Evolutionary conservation across 2,797 vertebrate species (phyloP), one percentile per base, ranked within the genome.

Genomic region (Manis crassicaudata): DNA sequence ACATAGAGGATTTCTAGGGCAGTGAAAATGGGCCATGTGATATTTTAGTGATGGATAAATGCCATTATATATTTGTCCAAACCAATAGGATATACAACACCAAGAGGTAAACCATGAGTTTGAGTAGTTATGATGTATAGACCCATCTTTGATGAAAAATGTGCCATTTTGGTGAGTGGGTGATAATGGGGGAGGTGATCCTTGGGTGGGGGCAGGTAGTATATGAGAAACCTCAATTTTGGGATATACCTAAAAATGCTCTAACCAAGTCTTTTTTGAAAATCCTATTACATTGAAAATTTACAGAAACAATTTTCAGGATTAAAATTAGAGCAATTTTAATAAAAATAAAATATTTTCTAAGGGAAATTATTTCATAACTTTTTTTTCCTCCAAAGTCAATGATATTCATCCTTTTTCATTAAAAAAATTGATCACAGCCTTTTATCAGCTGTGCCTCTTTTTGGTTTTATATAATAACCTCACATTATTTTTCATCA

Each of bases 171-270:
- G 46, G 6, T n/a, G 35, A 65, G 21, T n/a, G 60, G 20, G 16
- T 56, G 60, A 67, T 43, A 67, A 67, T 2, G 3, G 11, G 35
- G 4, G 27, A 65, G 17, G 21, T 37, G 2, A 20, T 20, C 1
- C 29, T 9, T 6, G 9, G 5, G 11, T 50, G 7, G 1, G 16
- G 6, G 2, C 3, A 20, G 14, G 29, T 3, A 3, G 0, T 21
- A 1, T 21, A 43, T 35, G 29, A 7, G 35, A 43, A 65, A 29
- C 56, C 35, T 80, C 14, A 40, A 17, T 73, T 52, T 40, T 81
- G 8, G 43, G 27, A 8, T n/a, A 81, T 63, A 88, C 11, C 43
- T 16, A 63, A 50, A 63, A 63, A 43, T 88, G 10, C 56, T n/a
- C 14, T 43, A 54, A 88, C 10, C n/a, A 62, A 88, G 35, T 40